Base-by-base conservation (phyloP, 2,113 vertebrate genomes). In the Pelecanoides urinatrix region DNA sequence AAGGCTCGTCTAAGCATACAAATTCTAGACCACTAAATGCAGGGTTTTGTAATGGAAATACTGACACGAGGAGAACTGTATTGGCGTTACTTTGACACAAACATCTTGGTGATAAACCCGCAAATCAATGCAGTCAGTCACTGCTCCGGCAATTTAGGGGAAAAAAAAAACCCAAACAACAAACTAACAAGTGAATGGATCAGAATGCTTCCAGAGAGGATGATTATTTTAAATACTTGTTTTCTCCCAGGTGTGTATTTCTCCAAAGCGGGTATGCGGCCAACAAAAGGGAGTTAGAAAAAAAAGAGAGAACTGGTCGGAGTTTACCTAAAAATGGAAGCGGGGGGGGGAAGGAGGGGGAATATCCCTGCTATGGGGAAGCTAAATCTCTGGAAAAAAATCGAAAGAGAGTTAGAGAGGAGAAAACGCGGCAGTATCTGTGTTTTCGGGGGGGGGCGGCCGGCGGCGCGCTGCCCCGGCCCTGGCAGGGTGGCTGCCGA, bases 231-330 rank as follows among this genome's bases (percentile, higher is more conserved):
- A 68, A 91, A 81, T 71, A 42, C 20, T 94, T 92, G 44, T 76
- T 94, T 90, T 86, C 66, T 94, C 74, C 88, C 62, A 82, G 75
- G 86, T 92, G 89, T 10, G 10, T 73, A n/a, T 83, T 92, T 80
- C 7, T 21, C 72, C 68, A 44, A 52, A 83, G 91, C 4, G 19
- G 29, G 42, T 30, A 38, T 11, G 58, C 23, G 13, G 88, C 40
- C 66, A 93, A n/a, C 30, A 36, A 49, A 56, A 62, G 12, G 25
- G 27, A 77, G 53, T 27, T 55, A 17, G 62, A 53, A 84, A 67
- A 65, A 26, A 86, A 92, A 66, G 40, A 50, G 18, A 59, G 13
- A 86, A 88, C 13, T 19, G 40, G 17, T 38, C 4, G 30, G 76
- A 83, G 23, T 61, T 70, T 34, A 68, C 20, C 55, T 74, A 62